These are phyloP conservation scores for Valencia hispanica DNA, from an alignment of 2,797 vertebrate species.

Conservation along the genomic window DNA sequence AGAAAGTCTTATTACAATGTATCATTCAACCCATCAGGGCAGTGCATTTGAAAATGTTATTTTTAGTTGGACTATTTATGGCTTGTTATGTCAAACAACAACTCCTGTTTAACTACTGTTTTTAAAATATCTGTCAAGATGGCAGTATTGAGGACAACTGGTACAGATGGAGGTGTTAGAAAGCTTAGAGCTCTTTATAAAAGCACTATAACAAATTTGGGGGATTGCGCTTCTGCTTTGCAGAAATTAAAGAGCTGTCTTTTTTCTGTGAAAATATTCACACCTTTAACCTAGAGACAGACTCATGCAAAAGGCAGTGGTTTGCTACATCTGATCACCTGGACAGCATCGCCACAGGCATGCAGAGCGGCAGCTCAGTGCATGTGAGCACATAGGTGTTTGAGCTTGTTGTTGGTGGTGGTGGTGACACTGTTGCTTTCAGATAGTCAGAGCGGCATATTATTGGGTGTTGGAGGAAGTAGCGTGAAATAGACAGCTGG, in stretches of 20 bases:
- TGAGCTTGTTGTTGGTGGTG: conserved; percentile 38
- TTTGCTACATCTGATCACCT: conserved; percentile 16
- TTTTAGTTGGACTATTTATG: no score
- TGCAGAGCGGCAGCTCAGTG: background rate
- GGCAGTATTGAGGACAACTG: background rate
- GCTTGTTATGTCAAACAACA: no score
- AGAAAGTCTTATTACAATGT: background rate
- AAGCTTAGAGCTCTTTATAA: background rate
- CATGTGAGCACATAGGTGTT: background rate
- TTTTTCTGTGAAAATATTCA: conserved; percentile 26
- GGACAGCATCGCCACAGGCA: background rate
- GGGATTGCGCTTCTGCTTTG: conserved; percentile 8
- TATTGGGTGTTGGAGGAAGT: conserved; percentile 66
- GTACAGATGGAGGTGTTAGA: background rate
- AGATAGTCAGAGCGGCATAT: conserved; percentile 31
- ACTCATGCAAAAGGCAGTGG: background rate
- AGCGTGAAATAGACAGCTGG: conserved; percentile 64
- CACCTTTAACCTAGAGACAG: background rate
- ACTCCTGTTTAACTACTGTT: background rate
- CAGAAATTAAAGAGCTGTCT: background rate
- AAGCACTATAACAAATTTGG: background rate
- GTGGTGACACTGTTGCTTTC: conserved; percentile 29
- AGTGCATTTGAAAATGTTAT: background rate
- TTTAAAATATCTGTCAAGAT: background rate
- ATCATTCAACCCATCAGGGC: background rate